A percentile compares a stretch with the other conserved stretches of the same genome.
Conservation (phyloP, 2,797 vertebrate genomes). For the Scleropages formosus region DNA sequence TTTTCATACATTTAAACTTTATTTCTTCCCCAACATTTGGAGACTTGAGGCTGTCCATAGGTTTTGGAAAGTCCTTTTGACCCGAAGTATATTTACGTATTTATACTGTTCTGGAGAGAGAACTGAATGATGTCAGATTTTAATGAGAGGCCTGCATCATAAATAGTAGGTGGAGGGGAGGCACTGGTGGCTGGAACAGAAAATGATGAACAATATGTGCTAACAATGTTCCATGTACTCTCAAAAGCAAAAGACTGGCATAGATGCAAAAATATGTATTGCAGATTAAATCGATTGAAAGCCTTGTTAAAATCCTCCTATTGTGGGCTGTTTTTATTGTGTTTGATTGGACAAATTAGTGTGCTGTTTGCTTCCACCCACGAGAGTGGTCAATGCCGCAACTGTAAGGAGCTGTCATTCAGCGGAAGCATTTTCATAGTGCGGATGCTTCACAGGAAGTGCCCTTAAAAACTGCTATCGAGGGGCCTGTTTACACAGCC, state of each 20-base stretch:
- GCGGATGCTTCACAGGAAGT: not conserved
- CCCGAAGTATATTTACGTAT: not conserved
- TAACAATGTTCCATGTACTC: conserved; percentile 13
- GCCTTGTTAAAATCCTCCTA: not conserved
- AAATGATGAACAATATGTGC: not conserved
- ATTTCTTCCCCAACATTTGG: too few relatives aligned
- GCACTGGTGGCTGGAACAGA: too few relatives aligned
- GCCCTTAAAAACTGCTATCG: not conserved
- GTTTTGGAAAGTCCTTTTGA: too few relatives aligned
- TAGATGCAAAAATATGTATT: too few relatives aligned
- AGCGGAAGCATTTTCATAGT: not conserved
- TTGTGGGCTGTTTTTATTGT: conserved; percentile 14
- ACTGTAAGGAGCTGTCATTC: not conserved
- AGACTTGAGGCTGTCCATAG: too few relatives aligned
- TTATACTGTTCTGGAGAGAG: not conserved
- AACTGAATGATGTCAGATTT: conserved; percentile 4
- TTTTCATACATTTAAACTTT: too few relatives aligned
- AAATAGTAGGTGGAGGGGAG: conserved; percentile 6
- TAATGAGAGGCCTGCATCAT: conserved; percentile 13
- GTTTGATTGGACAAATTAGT: not conserved
- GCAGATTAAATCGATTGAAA: conserved; percentile 16
- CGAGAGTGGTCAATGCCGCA: conserved; percentile 5
- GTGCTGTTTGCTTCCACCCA: not conserved
- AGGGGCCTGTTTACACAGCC: not conserved
- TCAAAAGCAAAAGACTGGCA: conserved; percentile 9